phyloP scores from a whole-genome alignment of 2,888 invertebrate species.

The Malachius bipustulatus region DNA sequence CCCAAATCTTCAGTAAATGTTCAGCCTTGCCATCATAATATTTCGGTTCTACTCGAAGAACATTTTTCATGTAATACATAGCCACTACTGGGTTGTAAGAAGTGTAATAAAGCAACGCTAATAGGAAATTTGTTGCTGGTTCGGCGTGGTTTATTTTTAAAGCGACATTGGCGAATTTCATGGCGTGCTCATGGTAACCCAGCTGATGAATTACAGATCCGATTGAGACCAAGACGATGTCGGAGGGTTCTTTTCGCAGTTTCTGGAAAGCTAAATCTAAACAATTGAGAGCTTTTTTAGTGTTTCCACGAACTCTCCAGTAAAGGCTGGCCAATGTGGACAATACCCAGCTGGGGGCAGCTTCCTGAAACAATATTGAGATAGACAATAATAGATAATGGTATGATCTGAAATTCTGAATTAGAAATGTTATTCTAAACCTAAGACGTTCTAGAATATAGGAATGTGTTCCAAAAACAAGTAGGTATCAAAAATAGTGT shows the following conservation, averaged over 20 bases:
- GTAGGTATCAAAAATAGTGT: no score
- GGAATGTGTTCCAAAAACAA: no score
- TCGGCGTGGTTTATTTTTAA: constrained; percentile 49
- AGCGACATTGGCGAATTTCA: constrained; percentile 49
- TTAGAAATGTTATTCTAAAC: no score
- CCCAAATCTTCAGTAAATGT: constrained; percentile 41
- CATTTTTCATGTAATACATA: constrained; percentile 49
- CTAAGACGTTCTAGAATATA: no score
- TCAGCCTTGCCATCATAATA: constrained; percentile 41
- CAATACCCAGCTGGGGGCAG: constrained; percentile 62
- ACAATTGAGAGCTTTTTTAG: constrained; percentile 57
- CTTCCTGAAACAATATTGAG: constrained; percentile 41
- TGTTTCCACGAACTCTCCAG: constrained; percentile 63
- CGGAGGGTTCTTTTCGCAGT: constrained; percentile 48
- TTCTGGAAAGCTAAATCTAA: constrained; percentile 48
- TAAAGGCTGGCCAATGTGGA: constrained; percentile 63
- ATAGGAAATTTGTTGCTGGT: constrained; percentile 60
- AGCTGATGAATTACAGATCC: constrained; percentile 56
- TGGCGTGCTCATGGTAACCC: constrained; percentile 52
- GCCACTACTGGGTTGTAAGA: constrained; percentile 51
- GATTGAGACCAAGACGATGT: constrained; percentile 56
- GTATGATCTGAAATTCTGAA: neutral
- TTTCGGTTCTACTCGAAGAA: constrained; percentile 43
- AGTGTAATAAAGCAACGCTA: constrained; percentile 51
- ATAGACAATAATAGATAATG: constrained; percentile 2